Percentiles rank a stretch among this genome's conserved stretches.
Conservation (phyloP, 1,140 invertebrate genomes). For the Tigriopus japonicus region DNA sequence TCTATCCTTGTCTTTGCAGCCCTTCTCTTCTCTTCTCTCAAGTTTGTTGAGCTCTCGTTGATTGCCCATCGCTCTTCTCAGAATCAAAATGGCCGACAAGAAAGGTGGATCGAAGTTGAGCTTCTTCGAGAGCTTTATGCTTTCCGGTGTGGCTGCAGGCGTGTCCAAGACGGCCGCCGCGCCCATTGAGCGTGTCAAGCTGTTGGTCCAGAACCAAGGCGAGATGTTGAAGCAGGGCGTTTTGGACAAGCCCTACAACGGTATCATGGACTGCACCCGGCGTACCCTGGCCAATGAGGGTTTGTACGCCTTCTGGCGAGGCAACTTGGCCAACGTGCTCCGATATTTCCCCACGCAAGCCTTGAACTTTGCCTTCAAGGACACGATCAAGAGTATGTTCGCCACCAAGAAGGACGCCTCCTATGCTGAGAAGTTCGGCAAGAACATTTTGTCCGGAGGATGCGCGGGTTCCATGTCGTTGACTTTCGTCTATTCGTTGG, state of each 20-base stretch:
- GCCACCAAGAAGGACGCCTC: constrained; percentile 3
- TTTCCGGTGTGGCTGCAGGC: constrained; percentile 69
- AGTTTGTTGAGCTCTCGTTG: no score
- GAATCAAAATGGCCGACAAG: neutral
- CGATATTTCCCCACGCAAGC: constrained; percentile 88
- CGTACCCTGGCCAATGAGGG: constrained; percentile 75
- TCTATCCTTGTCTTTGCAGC: no score
- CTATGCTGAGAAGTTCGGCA: constrained; percentile 9
- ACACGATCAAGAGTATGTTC: constrained; percentile 16
- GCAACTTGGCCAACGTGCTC: constrained; percentile 81
- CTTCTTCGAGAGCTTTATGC: constrained; percentile 63
- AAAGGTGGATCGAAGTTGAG: constrained; percentile 22
- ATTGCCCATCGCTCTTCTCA: no score
- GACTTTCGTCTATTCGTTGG: constrained; percentile 83
- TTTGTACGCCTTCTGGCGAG: constrained; percentile 73
- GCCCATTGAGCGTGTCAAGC: constrained; percentile 80
- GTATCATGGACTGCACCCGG: constrained; percentile 63
- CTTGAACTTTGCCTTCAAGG: constrained; percentile 85
- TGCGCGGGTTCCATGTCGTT: constrained; percentile 80
- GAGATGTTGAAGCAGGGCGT: constrained; percentile 57
- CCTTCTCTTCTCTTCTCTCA: no score
- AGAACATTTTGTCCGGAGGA: constrained; percentile 73
- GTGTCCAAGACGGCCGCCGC: constrained; percentile 72
- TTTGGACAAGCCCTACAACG: constrained; percentile 53
- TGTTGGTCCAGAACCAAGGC: constrained; percentile 68